A percentile compares a stretch with the other conserved stretches of the same genome.
Conservation (phyloP, 2,113 vertebrate genomes). For the Epinephelus moara region DNA sequence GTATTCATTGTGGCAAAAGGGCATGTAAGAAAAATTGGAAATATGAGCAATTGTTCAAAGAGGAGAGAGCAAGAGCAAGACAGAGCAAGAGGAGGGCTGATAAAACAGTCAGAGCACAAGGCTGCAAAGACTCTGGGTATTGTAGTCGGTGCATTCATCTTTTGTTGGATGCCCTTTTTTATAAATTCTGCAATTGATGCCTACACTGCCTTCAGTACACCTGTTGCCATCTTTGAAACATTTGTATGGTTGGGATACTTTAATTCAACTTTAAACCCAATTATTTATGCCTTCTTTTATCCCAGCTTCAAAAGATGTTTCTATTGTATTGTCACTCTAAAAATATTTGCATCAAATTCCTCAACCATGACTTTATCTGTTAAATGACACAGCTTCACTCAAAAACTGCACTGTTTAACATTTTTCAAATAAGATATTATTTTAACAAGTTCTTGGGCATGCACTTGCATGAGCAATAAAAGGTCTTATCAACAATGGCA, state of each 20-base stretch:
- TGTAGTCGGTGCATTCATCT: constrained; percentile 33
- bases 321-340: too few relatives aligned
- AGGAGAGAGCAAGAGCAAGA: not conserved
- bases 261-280: constrained; percentile 31
- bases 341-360: too few relatives aligned
- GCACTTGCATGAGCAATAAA: not conserved
- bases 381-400: not conserved
- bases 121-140: constrained; percentile 42
- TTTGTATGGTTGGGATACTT: constrained; percentile 42
- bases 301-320: too few relatives aligned
- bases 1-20: constrained; percentile 25
- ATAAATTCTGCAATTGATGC: not conserved
- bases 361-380: not conserved
- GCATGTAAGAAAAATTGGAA: constrained; percentile 23
- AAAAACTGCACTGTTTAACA: not conserved
- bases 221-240: constrained; percentile 8
- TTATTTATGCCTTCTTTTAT: constrained; percentile 32
- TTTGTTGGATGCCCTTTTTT: constrained; percentile 42
- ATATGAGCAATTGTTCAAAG: not conserved
- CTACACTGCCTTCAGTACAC: constrained; percentile 10
- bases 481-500: too few relatives aligned
- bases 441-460: not conserved
- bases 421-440: not conserved
- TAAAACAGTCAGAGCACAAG: constrained; percentile 34
- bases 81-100: not conserved